phyloP scores from a whole-genome alignment of 1,140 invertebrate genomes.

The Glossosoma conforme region DNA sequence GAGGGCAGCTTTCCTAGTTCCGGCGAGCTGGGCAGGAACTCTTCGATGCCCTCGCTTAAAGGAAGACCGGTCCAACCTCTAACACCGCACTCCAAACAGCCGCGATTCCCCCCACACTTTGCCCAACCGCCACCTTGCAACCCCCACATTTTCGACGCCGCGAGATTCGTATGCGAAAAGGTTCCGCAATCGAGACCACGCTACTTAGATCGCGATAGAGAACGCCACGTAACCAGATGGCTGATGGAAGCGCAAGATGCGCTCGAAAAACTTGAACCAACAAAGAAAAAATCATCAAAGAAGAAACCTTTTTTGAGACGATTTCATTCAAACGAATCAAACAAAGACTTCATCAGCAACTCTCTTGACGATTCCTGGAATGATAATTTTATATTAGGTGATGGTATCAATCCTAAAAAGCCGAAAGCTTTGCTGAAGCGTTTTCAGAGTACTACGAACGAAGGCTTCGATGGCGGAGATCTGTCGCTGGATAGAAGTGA shows the following conservation, averaged over 20 bases:
- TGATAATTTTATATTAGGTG: conserved; percentile 46
- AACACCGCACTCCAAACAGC: conserved; percentile 30
- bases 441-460: conserved; percentile 23
- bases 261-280: conserved; percentile 42
- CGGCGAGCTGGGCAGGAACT: conserved; percentile 28
- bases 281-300: conserved; percentile 38
- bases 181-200: conserved; percentile 37
- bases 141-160: conserved; percentile 49
- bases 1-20: conserved; percentile 30
- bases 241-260: conserved; percentile 49
- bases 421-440: conserved; percentile 37
- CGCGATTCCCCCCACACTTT: conserved; percentile 43
- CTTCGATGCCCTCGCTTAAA: conserved; percentile 30
- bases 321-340: conserved; percentile 39
- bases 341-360: conserved; percentile 33
- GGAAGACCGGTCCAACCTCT: conserved; percentile 9
- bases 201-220: conserved; percentile 46
- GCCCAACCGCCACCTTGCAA: conserved; percentile 39
- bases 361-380: conserved; percentile 45
- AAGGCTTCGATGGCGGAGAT: conserved; percentile 16
- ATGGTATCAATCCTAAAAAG: conserved; percentile 42
- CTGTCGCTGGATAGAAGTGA: conserved; percentile 26
- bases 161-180: conserved; percentile 45
- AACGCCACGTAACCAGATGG: conserved; percentile 47
- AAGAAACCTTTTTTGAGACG: conserved; percentile 35